Conservation (phyloP, 1,140 invertebrate species). For the Eurytemora carolleeae region DNA sequence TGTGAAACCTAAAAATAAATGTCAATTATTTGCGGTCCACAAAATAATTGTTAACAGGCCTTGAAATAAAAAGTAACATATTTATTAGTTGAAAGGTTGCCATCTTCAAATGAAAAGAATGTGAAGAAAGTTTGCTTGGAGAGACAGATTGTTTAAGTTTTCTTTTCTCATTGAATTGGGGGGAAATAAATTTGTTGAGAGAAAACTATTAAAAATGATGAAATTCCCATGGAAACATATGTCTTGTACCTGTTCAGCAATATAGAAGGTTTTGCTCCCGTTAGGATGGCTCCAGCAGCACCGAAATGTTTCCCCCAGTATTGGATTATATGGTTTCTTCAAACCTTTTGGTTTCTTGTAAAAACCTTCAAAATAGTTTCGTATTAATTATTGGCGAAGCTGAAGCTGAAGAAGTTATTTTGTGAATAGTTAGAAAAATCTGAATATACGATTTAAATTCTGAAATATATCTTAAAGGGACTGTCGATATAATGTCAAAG, state of each 20-base stretch:
- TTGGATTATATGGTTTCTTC: conserved; percentile 92
- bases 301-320: conserved; percentile 72
- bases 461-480: too few relatives aligned
- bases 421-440: too few relatives aligned
- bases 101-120: conserved; percentile 21
- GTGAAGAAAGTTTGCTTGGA: too few relatives aligned
- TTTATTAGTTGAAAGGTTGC: conserved; percentile 8
- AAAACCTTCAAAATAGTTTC: conserved; percentile 39
- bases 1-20: conserved; percentile 50
- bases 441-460: too few relatives aligned
- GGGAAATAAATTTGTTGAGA: conserved; percentile 10
- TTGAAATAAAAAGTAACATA: too few relatives aligned
- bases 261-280: conserved; percentile 68
- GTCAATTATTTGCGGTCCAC: too few relatives aligned
- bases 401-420: too few relatives aligned
- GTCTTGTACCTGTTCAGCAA: conserved; percentile 59
- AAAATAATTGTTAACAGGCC: too few relatives aligned
- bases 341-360: conserved; percentile 69
- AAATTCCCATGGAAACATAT: conserved; percentile 7
- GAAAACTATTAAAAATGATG: conserved; percentile 6
- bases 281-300: conserved; percentile 72
- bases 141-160: too few relatives aligned
- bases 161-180: conserved; percentile 2
- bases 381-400: too few relatives aligned
- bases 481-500: too few relatives aligned